Conservation (phyloP, 2,113 vertebrate species). For the Vidua macroura region DNA sequence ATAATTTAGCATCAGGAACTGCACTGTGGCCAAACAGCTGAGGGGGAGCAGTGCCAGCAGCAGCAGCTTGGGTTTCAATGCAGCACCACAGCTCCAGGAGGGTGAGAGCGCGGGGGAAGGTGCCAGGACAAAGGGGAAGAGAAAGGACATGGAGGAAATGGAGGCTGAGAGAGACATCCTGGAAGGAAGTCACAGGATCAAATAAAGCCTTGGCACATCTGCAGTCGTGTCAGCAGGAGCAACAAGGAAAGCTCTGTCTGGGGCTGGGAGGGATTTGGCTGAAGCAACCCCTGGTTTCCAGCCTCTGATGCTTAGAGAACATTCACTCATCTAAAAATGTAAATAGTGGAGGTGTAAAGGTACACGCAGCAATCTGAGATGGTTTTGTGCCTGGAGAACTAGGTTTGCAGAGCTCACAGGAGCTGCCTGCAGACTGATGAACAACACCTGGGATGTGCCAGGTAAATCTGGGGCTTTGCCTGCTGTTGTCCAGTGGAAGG, state of each 20-base stretch:
- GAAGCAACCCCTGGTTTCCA: not conserved
- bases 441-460: rapidly evolving
- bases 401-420: not conserved
- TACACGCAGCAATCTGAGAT: not conserved
- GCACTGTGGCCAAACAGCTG: slow-evolving; percentile 9
- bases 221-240: not conserved
- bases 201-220: slow-evolving; percentile 19
- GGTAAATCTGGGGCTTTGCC: not conserved
- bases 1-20: not conserved
- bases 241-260: slow-evolving; percentile 25
- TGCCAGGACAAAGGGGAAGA: slow-evolving; percentile 23
- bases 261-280: not conserved
- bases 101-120: not conserved
- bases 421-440: not conserved
- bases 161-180: slow-evolving; percentile 5
- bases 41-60: slow-evolving; percentile 4
- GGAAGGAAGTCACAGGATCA: slow-evolving; percentile 27
- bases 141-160: slow-evolving; percentile 33
- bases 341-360: not conserved
- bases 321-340: not conserved
- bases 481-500: not conserved
- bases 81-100: not conserved
- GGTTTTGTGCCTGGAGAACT: not conserved
- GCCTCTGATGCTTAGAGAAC: not conserved
- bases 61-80: slow-evolving; percentile 29